Conservation (phyloP, 2,113 vertebrate genomes). For the Dromas ardeola region DNA sequence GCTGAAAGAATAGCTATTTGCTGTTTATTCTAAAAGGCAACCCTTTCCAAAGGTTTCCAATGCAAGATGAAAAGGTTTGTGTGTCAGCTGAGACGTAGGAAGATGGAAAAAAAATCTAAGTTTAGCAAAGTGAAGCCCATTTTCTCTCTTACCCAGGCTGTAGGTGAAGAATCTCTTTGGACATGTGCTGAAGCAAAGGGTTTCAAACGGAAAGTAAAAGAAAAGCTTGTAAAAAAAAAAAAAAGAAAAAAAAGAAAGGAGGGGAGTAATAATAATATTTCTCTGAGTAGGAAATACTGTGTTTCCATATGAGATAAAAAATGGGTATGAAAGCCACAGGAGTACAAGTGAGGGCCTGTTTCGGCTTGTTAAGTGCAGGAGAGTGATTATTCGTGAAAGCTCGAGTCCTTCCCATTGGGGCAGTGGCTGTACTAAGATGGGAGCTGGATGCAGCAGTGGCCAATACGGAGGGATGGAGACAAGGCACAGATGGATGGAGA, state of each 20-base stretch:
- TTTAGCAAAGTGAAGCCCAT: neutral
- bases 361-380: neutral
- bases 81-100: neutral
- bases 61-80: neutral
- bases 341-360: neutral
- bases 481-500: neutral
- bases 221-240: neutral
- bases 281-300: neutral
- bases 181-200: neutral
- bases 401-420: neutral
- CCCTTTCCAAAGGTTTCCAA: neutral
- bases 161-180: neutral
- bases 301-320: neutral
- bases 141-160: neutral
- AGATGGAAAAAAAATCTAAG: neutral
- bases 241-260: neutral
- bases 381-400: neutral
- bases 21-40: neutral
- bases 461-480: neutral
- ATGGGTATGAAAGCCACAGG: neutral
- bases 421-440: no score
- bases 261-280: neutral
- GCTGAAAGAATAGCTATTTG: neutral
- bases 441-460: neutral
- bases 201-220: neutral